A percentile compares a stretch with the other conserved stretches of the same genome.
phyloP scores from a whole-genome alignment of 2,888 invertebrate species.

The Colostygia pectinataria region DNA sequence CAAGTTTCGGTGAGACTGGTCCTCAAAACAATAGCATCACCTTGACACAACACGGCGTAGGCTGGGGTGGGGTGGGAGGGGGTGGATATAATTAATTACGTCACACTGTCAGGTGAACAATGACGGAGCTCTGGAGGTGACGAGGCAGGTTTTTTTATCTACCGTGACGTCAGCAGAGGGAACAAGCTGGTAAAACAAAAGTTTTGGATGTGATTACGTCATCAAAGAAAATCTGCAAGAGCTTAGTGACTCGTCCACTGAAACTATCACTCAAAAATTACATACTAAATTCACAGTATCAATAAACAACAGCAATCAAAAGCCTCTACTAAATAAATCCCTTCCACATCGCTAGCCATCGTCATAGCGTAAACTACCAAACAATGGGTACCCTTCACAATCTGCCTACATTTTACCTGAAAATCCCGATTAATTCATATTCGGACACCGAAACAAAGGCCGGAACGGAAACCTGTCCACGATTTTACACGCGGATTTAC shows the following conservation, averaged over 20 bases:
- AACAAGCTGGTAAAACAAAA: slow-evolving; percentile 16
- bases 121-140: slow-evolving; percentile 64
- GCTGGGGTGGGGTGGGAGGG: slow-evolving; percentile 38
- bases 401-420: slow-evolving; percentile 58
- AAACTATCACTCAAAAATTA: slow-evolving; percentile 1
- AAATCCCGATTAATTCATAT: slow-evolving; percentile 70
- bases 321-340: slow-evolving; percentile 29
- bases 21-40: slow-evolving; percentile 68
- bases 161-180: slow-evolving; percentile 22
- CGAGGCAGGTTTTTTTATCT: slow-evolving; percentile 63
- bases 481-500: slow-evolving; percentile 68
- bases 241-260: no score
- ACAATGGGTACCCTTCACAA: slow-evolving; percentile 49
- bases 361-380: slow-evolving; percentile 33
- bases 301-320: slow-evolving; percentile 23
- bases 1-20: slow-evolving; percentile 24
- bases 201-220: slow-evolving; percentile 1
- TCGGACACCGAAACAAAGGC: slow-evolving; percentile 61
- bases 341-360: slow-evolving; percentile 25
- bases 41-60: slow-evolving; percentile 70
- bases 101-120: slow-evolving; percentile 78
- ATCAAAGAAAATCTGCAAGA: neutral
- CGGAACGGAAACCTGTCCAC: slow-evolving; percentile 68
- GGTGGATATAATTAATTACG: slow-evolving; percentile 71
- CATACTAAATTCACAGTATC: slow-evolving; percentile 6